phyloP scores from a whole-genome alignment of 2,113 vertebrate genomes.

The Girardinichthys multiradiatus region DNA sequence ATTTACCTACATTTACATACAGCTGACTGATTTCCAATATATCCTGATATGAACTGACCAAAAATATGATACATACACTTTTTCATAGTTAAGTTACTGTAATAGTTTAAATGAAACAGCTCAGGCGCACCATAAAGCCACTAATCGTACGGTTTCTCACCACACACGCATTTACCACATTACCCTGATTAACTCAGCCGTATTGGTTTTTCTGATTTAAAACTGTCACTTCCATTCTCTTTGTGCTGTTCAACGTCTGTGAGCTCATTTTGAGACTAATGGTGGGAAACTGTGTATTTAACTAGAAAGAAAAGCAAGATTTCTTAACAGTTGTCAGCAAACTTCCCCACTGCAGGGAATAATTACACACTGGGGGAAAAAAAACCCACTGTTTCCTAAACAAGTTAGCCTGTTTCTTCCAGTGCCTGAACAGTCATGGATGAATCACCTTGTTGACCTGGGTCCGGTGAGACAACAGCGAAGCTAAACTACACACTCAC shows the following conservation, averaged over 20 bases:
- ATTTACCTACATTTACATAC: neutral
- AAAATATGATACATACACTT: too few species aligned
- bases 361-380: conserved; percentile 1
- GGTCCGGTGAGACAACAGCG: conserved; percentile 38
- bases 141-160: too few species aligned
- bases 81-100: neutral
- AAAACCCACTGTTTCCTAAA: conserved; percentile 10
- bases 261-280: neutral
- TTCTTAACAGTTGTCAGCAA: conserved; percentile 4
- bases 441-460: conserved; percentile 23
- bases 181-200: too few species aligned
- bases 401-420: conserved; percentile 10
- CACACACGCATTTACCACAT: neutral
- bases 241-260: neutral
- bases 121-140: too few species aligned
- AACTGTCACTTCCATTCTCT: neutral
- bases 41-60: too few species aligned
- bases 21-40: too few species aligned
- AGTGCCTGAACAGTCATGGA: conserved; percentile 23
- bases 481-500: conserved; percentile 38
- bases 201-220: neutral
- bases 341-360: neutral
- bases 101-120: neutral
- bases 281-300: conserved; percentile 3
- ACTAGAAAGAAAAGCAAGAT: neutral